These are phyloP conservation scores for Papilio dardanus DNA, from an alignment of 1,140 invertebrate genomes.

Conservation along the genomic window DNA sequence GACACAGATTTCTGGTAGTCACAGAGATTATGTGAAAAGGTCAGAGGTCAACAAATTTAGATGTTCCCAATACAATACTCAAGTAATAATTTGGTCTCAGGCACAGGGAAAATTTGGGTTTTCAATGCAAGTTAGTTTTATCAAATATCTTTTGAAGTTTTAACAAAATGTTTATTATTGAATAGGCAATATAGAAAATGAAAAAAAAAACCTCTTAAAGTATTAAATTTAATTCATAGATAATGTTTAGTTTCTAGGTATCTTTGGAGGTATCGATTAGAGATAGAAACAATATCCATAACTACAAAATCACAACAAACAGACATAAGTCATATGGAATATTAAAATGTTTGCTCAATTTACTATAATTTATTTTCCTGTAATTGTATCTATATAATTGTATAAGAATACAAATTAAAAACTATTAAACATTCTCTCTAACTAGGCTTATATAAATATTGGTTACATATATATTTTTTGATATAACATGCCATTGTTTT, in stretches of 20 bases:
- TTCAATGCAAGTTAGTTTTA: not conserved
- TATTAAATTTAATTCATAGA: no score
- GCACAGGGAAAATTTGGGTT: not conserved
- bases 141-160: not conserved
- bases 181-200: no score
- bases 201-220: no score
- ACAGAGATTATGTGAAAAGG: not conserved
- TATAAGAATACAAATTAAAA: not conserved
- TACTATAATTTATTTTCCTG: no score
- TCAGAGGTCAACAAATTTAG: conserved; percentile 23
- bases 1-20: not conserved
- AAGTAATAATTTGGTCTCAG: conserved; percentile 11
- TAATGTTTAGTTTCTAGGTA: not conserved
- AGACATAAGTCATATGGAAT: not conserved
- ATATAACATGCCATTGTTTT: not conserved
- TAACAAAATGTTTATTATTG: not conserved
- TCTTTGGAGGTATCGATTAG: not conserved
- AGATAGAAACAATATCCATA: not conserved
- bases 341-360: not conserved
- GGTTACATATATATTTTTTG: no score
- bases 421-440: not conserved
- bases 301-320: not conserved
- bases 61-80: not conserved
- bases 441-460: not conserved
- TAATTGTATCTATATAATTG: no score